A percentile compares a stretch with the other conserved stretches of the same genome.
Conservation (phyloP, 1,140 invertebrate genomes). For the Aphelinus atriplicis region DNA sequence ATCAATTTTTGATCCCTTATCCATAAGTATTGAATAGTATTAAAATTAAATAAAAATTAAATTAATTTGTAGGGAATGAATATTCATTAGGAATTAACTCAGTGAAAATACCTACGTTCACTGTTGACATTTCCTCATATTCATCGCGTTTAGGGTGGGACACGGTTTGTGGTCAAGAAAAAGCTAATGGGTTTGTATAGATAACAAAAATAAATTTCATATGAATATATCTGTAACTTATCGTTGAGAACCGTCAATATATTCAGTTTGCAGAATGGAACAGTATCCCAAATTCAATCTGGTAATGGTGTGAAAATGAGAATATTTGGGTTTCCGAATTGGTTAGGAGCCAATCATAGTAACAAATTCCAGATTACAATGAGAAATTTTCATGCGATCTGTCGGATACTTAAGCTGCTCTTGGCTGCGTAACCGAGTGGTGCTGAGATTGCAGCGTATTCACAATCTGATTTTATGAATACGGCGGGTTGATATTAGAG, state of each 20-base stretch:
- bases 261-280: not conserved
- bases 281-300: not conserved
- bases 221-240: not conserved
- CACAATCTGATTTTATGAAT: too few relatives aligned
- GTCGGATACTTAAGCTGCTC: too few relatives aligned
- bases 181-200: not conserved
- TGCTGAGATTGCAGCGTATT: too few relatives aligned
- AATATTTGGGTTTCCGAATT: constrained; percentile 3
- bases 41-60: not conserved
- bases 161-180: not conserved
- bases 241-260: not conserved
- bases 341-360: too few relatives aligned
- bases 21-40: constrained; percentile 28
- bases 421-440: too few relatives aligned
- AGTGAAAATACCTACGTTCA: not conserved
- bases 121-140: not conserved
- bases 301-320: constrained; percentile 2
- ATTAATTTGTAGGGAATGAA: not conserved
- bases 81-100: not conserved
- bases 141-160: not conserved
- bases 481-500: too few relatives aligned
- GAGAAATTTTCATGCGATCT: too few relatives aligned
- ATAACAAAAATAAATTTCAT: not conserved
- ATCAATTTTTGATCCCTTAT: constrained; percentile 45
- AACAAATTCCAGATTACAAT: too few relatives aligned